Evolutionary conservation across 2,797 vertebrate species (phyloP), one percentile per base, ranked within the genome.

Genomic region (Mormyrops boulengeri): DNA sequence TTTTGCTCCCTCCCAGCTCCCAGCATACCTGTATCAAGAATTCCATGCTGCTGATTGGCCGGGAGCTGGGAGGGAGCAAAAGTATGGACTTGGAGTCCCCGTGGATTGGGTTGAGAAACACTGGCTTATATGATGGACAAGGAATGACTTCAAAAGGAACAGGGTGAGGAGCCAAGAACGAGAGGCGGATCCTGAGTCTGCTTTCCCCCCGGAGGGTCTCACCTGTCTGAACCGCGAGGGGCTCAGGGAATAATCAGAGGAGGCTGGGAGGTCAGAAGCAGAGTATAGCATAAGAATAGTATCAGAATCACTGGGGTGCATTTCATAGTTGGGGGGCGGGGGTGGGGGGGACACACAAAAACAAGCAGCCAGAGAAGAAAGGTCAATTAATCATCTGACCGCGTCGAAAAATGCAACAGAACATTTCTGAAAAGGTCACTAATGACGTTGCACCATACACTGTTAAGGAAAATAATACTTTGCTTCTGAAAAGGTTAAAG

Each of bases 191-290:
- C 85, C 89, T 90, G 91, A 88, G 90, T 91, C 92, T 89, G 44
- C n/a, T 88, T 91, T 94, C 94, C 26, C 85, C 90, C 57, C 3
- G 44, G 44, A 6, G 62, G 22, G 89, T 91, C 95, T 96, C 93
- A 96, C 96, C 96, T 95, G 92, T 95, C 96, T 96, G 93, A 94
- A 95, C 94, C 95, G 94, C 88, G 94, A 92, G 93, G 95, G 95
- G 93, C 93, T 95, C 92, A 96, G 95, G 94, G 96, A 95, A 96
- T 94, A 96, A 95, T 97, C 96, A 95, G 96, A 94, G 91, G 93
- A 95, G 90, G 95, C 95, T 96, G 95, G 96, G 94, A 95, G 95
- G 96, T 96, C 94, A 95, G 95, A 96, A 77, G 85, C 73, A 89
- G 49, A 89, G 85, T 77, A 89, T 77, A 92, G 93, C 92, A 93